These are phyloP conservation scores for Diplazon laetatorius DNA, from an alignment of 2,888 invertebrate species.

Conservation along the genomic window DNA sequence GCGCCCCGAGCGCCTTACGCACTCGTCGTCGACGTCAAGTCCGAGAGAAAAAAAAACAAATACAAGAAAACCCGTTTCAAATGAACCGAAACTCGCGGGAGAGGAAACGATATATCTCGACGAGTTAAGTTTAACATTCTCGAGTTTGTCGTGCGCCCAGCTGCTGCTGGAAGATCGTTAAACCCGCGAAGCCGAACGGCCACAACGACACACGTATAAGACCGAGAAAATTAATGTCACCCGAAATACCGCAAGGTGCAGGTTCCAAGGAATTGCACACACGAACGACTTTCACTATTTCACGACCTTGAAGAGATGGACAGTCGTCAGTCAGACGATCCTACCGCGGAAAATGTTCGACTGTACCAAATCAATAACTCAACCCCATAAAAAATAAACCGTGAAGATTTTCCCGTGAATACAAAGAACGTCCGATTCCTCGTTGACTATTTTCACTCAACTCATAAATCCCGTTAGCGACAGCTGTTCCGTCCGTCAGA, in stretches of 20 bases:
- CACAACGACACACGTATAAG: too few relatives aligned
- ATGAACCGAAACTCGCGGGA: neutral
- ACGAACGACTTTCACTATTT: constrained; percentile 52
- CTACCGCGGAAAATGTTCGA: neutral
- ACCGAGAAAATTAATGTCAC: constrained; percentile 53
- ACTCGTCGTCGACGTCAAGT: neutral
- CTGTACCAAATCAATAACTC: too few relatives aligned
- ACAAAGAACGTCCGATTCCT: too few relatives aligned
- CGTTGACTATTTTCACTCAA: too few relatives aligned
- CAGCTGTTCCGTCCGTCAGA: neutral
- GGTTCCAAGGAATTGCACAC: constrained; percentile 61
- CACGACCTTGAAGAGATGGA: constrained; percentile 36
- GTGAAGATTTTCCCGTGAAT: too few relatives aligned
- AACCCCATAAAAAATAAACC: too few relatives aligned
- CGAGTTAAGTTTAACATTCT: constrained; percentile 9
- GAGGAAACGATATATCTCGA: constrained; percentile 15
- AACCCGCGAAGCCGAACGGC: constrained; percentile 11
- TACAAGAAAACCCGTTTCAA: neutral
- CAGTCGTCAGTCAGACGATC: neutral
- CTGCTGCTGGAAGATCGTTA: constrained; percentile 57
- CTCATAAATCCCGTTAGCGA: neutral
- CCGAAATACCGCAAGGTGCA: constrained; percentile 62
- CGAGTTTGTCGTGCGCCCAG: constrained; percentile 20
- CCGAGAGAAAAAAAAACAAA: neutral
- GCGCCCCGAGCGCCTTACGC: too few relatives aligned